phyloP scores from a whole-genome alignment of 2,797 vertebrate genomes.

The Melanotaenia parkinsoni region DNA sequence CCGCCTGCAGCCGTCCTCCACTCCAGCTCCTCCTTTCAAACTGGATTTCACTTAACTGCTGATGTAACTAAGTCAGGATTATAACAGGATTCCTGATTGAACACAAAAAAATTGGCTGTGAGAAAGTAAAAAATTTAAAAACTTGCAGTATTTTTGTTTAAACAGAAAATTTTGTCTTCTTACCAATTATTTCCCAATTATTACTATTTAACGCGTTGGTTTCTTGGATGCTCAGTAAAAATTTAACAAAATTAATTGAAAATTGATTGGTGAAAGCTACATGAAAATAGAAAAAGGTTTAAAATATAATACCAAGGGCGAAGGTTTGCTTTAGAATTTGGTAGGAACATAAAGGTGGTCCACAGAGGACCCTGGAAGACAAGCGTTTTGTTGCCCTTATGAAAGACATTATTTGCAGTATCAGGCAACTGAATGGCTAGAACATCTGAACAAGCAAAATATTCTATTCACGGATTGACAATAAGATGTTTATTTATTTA shows the following conservation, averaged over 20 bases:
- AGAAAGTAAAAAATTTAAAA: neutral
- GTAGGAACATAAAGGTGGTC: too few relatives aligned
- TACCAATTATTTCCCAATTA: neutral
- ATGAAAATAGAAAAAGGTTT: too few relatives aligned
- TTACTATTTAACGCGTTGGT: neutral
- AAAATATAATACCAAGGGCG: too few relatives aligned
- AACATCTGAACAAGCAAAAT: too few relatives aligned
- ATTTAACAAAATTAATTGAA: neutral
- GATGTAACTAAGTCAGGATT: neutral
- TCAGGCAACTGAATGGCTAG: too few relatives aligned
- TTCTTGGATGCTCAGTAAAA: neutral
- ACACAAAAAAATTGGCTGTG: neutral
- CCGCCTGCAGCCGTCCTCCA: neutral
- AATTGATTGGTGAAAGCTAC: too few relatives aligned
- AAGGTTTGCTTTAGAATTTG: too few relatives aligned
- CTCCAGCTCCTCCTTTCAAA: neutral
- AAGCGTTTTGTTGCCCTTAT: too few relatives aligned
- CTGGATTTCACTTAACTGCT: neutral
- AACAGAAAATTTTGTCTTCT: neutral
- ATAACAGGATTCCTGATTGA: neutral
- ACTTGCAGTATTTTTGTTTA: too few relatives aligned
- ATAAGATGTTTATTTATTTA: neutral
- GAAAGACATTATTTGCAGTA: too few relatives aligned
- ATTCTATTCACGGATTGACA: neutral
- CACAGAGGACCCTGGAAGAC: too few relatives aligned